Conservation (phyloP, 2,888 invertebrate genomes). For the Gastracanthus pulcherrimus region DNA sequence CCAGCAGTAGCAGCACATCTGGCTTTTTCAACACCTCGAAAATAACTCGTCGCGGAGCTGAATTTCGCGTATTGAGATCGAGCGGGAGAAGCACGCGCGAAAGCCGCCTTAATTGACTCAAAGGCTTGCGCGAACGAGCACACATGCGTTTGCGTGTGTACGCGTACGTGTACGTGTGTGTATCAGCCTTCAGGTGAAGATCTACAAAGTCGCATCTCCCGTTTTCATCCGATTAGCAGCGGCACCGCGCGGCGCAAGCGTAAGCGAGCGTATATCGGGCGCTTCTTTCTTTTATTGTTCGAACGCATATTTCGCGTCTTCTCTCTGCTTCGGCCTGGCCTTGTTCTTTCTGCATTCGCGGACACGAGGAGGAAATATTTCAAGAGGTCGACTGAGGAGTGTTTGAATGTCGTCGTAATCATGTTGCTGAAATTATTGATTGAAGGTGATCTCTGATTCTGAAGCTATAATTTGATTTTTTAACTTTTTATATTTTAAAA, state of each 20-base stretch:
- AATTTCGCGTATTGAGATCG: constrained; percentile 39
- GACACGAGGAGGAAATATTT: not conserved
- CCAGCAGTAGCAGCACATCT: too few species aligned
- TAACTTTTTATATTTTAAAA: too few species aligned
- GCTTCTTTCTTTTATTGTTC: constrained; percentile 3
- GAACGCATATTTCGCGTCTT: not conserved
- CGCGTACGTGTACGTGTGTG: not conserved
- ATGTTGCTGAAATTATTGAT: too few species aligned
- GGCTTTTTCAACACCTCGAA: constrained; percentile 30
- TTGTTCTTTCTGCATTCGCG: not conserved
- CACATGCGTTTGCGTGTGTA: not conserved
- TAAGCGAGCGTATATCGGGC: not conserved
- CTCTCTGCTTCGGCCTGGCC: not conserved
- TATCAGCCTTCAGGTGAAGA: constrained; percentile 45
- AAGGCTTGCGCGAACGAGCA: constrained; percentile 16
- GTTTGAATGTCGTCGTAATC: too few species aligned
- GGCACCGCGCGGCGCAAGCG: not conserved
- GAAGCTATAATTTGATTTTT: too few species aligned
- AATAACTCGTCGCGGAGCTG: constrained; percentile 19
- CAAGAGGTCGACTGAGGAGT: too few species aligned
- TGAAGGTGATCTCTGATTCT: too few species aligned
- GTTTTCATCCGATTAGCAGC: constrained; percentile 47
- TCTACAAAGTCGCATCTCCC: constrained; percentile 54
- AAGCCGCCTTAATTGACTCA: constrained; percentile 51
- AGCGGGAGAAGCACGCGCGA: constrained; percentile 1